Evolutionary conservation across 2,888 invertebrate genomes (phyloP), one percentile per base, ranked within the genome.

Genomic region (Hemithea aestivaria): DNA sequence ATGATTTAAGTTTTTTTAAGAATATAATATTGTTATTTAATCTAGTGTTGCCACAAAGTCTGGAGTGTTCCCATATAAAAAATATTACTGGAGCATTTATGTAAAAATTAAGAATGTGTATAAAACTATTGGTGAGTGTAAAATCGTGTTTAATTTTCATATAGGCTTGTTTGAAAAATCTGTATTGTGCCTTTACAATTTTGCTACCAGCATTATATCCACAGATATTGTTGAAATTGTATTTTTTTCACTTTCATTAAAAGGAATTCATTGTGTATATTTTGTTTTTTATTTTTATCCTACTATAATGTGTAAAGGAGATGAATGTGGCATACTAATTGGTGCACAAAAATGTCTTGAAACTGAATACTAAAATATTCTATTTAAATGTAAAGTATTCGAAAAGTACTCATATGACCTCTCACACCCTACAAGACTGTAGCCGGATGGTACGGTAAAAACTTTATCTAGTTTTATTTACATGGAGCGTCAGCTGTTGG

Each of bases 201-300:
- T 63, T 74, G 73, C 74, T 69, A 62, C 64, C 62, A 53, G 57
- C 57, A 52, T 58, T 70, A 68, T 70, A 68, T 66, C 68, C 63
- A 47, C 50, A 63, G 58, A 57, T 62, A 69, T 71, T 73, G 72
- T 74, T 74, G 68, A 67, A 58, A 61, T 61, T 66, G 68, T 67
- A 68, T 53, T 66, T 71, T 73, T 74, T 82, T 75, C 73, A 76
- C 67, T 38, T 67, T 46, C 44, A 81, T 78, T 82, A 79, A 81
- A 67, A 74, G 70, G 74, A 75, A 76, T 83, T 81, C 79, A 82
- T 79, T 83, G 80, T 71, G 68, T 45, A 45, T 21, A 40, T 31
- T 21, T 20, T 40, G 29, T 51, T 62, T 21, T 62, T 56, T 56
- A 57, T 62, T 58, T 45, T 22, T 25, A 12, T 20, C n/a, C 4